Conservation (phyloP, 2,113 vertebrate genomes). For the Otis tarda region DNA sequence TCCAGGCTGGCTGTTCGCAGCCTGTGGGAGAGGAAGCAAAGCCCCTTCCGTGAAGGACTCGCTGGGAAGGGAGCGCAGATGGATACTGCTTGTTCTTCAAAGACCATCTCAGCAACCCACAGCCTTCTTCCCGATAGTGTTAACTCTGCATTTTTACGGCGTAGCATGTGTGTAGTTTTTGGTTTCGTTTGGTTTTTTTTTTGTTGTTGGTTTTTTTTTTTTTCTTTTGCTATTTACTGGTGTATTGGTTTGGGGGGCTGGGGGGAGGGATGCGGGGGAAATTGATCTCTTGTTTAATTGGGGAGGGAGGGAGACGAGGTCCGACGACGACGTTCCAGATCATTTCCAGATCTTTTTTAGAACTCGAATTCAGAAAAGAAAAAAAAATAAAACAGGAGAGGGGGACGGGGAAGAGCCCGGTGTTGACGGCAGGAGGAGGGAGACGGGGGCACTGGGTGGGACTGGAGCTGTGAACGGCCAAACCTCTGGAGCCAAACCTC, state of each 20-base stretch:
- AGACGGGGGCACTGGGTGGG: slow-evolving; percentile 34
- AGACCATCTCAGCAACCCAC: slow-evolving; percentile 72
- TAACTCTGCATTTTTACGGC: slow-evolving; percentile 73
- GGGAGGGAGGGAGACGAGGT: neutral
- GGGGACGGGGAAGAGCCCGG: neutral
- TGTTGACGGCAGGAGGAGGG: neutral
- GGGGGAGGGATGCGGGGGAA: neutral
- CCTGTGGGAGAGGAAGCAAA: slow-evolving; percentile 39
- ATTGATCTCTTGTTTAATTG: neutral
- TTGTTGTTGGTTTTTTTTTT: slow-evolving; percentile 63
- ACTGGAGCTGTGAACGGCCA: slow-evolving; percentile 55
- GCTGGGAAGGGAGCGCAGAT: slow-evolving; percentile 36
- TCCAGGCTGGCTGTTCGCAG: too few species aligned
- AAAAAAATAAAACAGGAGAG: neutral
- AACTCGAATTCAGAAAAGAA: neutral
- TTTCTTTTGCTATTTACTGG: slow-evolving; percentile 71
- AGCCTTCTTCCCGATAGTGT: slow-evolving; percentile 73
- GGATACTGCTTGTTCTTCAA: slow-evolving; percentile 66
- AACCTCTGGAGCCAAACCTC: neutral
- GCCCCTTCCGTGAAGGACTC: slow-evolving; percentile 67
- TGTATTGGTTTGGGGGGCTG: slow-evolving; percentile 41
- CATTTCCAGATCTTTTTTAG: neutral
- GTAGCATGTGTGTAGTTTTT: slow-evolving; percentile 76
- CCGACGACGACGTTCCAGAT: slow-evolving; percentile 1
- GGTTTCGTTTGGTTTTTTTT: neutral